Percentiles rank a stretch among this genome's conserved stretches.
These are phyloP conservation scores for Chionoecetes opilio DNA, from an alignment of 1,140 invertebrate species.

Conservation along the genomic window DNA sequence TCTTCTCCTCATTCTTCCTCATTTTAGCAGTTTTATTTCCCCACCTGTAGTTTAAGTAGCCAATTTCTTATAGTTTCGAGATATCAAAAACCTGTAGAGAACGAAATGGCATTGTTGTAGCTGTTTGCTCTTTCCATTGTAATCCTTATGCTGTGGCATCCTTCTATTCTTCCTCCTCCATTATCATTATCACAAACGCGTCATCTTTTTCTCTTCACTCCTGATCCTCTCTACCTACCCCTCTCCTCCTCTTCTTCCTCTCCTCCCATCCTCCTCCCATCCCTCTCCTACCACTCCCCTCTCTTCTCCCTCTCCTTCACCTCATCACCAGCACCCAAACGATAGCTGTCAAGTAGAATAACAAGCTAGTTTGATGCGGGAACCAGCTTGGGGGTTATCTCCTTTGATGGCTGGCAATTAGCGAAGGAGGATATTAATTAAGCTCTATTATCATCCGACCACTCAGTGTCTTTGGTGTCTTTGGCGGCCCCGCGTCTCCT, in stretches of 20 bases:
- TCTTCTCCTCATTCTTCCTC: neutral
- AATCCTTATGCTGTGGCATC: too few relatives aligned
- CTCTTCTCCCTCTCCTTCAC: neutral
- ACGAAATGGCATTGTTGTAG: too few relatives aligned
- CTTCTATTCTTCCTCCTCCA: neutral
- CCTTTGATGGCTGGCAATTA: constrained; percentile 16
- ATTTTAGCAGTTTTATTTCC: too few relatives aligned
- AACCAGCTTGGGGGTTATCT: neutral
- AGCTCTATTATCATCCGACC: neutral
- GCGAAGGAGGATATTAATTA: constrained; percentile 30
- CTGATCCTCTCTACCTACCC: neutral
- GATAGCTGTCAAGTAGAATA: neutral
- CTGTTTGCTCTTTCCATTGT: too few relatives aligned
- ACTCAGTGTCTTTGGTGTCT: neutral
- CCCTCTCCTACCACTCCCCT: neutral
- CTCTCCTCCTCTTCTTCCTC: neutral
- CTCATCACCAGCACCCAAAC: neutral
- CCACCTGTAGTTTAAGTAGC: too few relatives aligned
- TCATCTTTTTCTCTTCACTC: too few relatives aligned
- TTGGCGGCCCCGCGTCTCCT: neutral
- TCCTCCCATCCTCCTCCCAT: neutral
- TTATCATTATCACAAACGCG: neutral
- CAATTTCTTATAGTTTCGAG: too few relatives aligned
- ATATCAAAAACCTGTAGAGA: too few relatives aligned
- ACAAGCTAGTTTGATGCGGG: neutral